Evolutionary conservation across 1,140 invertebrate species (phyloP).

Genomic region (Drosophila quadrilineata): DNA sequence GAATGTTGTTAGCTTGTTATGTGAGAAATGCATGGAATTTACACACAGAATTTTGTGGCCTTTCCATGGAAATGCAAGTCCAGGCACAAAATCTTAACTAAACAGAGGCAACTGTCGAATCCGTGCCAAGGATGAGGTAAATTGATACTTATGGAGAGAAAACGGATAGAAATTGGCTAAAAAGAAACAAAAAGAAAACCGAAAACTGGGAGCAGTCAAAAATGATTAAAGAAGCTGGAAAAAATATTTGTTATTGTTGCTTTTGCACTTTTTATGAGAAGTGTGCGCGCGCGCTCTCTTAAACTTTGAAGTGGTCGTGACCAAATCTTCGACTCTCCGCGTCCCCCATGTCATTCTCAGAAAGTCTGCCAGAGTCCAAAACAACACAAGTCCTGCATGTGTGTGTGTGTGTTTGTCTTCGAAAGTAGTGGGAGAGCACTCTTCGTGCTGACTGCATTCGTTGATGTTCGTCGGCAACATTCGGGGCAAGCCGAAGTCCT

Average conservation of each 20-base stretch:
- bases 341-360: too few species aligned
- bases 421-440: constrained; percentile 22
- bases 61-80: constrained; percentile 61
- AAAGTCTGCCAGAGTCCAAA: constrained; percentile 6
- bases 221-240: constrained; percentile 43
- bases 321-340: too few species aligned
- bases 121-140: constrained; percentile 12
- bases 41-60: constrained; percentile 24
- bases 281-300: constrained; percentile 24
- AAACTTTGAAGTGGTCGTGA: too few species aligned
- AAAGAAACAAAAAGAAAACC: constrained; percentile 31
- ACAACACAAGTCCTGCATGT: constrained; percentile 14
- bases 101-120: not conserved
- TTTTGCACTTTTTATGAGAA: constrained; percentile 4
- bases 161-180: constrained; percentile 46
- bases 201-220: constrained; percentile 34
- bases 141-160: constrained; percentile 59
- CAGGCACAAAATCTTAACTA: not conserved
- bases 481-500: constrained; percentile 7
- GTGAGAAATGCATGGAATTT: constrained; percentile 31
- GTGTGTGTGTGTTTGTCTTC: constrained; percentile 13
- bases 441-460: constrained; percentile 22
- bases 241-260: not conserved
- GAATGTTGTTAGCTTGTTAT: constrained; percentile 11
- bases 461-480: not conserved